Base-by-base conservation (phyloP, 1,140 invertebrate genomes). In the Danaus melanippus region DNA sequence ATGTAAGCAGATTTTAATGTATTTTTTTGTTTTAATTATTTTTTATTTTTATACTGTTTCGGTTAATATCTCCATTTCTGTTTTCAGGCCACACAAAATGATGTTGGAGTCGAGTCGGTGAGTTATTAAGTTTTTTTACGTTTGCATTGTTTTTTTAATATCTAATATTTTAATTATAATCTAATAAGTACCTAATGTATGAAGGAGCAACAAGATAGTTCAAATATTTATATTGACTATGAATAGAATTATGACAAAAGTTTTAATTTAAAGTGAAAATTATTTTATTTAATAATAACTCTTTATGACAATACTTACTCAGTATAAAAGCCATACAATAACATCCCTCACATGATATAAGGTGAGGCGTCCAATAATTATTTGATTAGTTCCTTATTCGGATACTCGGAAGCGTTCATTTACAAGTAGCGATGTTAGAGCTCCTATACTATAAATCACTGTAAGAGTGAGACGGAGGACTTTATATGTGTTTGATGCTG, bases 51-150 rank as follows among this genome's bases (percentile, higher is more conserved):
- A 2, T 52, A 10, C 8, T 21, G 9, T 49, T 57, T 32, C 21
- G 7, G 21, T 54, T 55, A 32, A 47, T 42, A 17, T 11, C 32
- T 61, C 41, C 56, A 64, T 64, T 61, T 73, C 62, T 70, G 46
- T 62, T 75, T 67, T 32, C 83, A 86, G 83, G 79, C 83, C 83
- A 69, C 80, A 79, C 79, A 83, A 84, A 83, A 86, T 86, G 83
- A 86, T 86, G 83, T 69, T 84, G 76, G 83, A 86, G 78, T 77
- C 80, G 72, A 81, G 69, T 75, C 80, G 83, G 83, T 86, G 54
- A 81, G 83, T 74, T n/a, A n/a, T 58, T 46, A 43, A 42, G 32
- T 47, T 52, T 32, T 32, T 32, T 32, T 32, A 32, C 21, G 21
- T 32, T 32, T 2, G 2, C 2, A 7, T 8, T 32, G 2, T 7